Conservation (phyloP, 2,888 invertebrate genomes). For the Nemoura dubitans region DNA sequence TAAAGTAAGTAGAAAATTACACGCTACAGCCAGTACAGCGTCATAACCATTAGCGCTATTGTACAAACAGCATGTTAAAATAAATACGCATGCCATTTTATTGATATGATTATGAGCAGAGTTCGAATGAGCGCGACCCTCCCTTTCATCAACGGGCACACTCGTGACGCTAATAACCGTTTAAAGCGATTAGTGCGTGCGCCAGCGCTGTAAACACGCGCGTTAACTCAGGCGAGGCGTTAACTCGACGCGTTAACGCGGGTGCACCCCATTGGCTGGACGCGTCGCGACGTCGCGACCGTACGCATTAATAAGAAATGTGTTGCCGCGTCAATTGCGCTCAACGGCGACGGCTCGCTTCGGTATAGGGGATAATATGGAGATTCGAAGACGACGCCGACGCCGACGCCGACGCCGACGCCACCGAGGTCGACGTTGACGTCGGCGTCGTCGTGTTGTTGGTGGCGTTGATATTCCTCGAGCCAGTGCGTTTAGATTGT, state of each 20-base stretch:
- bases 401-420: background rate
- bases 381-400: background rate
- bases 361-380: background rate
- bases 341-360: background rate
- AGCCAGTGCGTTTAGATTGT: background rate
- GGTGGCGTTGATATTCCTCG: background rate
- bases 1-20: background rate
- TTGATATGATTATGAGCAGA: slow-evolving; percentile 29
- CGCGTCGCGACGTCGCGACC: background rate
- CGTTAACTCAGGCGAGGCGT: background rate
- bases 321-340: background rate
- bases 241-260: too few species aligned
- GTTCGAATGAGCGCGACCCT: background rate
- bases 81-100: background rate
- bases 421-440: background rate
- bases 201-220: background rate
- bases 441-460: slow-evolving; percentile 13
- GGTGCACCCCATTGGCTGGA: background rate
- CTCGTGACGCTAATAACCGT: slow-evolving; percentile 1
- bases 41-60: background rate
- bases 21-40: background rate
- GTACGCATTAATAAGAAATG: slow-evolving; percentile 27
- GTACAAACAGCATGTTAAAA: background rate
- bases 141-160: background rate
- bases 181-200: background rate